A percentile compares a stretch with the other conserved stretches of the same genome.
Evolutionary conservation across 1,140 invertebrate species (phyloP).

Genomic region (Monomorium pharaonis): DNA sequence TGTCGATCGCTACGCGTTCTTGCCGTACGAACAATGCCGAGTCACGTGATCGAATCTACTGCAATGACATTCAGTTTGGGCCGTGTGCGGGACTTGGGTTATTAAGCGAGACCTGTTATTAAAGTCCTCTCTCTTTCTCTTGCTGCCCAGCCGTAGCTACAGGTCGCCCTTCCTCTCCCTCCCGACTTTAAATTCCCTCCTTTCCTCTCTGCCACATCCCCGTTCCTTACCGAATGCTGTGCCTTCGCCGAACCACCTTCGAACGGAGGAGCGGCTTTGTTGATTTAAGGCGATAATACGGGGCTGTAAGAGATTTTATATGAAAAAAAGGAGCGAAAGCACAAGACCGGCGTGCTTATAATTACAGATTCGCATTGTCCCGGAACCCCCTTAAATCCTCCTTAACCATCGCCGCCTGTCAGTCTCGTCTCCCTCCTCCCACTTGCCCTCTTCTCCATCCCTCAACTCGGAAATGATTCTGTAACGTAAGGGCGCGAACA

Average conservation of each 20-base stretch:
- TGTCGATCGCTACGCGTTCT: conserved; percentile 6
- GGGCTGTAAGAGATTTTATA: conserved; percentile 80
- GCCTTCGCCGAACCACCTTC: conserved; percentile 29
- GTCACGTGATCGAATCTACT: conserved; percentile 80
- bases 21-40: conserved; percentile 68
- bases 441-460: neutral
- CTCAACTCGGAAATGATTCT: conserved; percentile 64
- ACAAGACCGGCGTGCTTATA: conserved; percentile 78
- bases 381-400: conserved; percentile 64
- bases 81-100: conserved; percentile 74
- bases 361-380: conserved; percentile 83
- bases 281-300: conserved; percentile 84
- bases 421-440: conserved; percentile 38
- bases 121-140: conserved; percentile 73
- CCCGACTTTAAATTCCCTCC: neutral
- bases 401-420: conserved; percentile 63
- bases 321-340: conserved; percentile 74
- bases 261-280: conserved; percentile 78
- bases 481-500: conserved; percentile 60
- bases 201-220: neutral
- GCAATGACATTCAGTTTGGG: conserved; percentile 83
- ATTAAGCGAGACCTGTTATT: conserved; percentile 83
- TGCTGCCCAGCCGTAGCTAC: conserved; percentile 24
- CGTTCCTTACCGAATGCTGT: conserved; percentile 18
- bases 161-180: conserved; percentile 33